Evolutionary conservation across 2,888 invertebrate species (phyloP).

Genomic region (Limenitis camilla): DNA sequence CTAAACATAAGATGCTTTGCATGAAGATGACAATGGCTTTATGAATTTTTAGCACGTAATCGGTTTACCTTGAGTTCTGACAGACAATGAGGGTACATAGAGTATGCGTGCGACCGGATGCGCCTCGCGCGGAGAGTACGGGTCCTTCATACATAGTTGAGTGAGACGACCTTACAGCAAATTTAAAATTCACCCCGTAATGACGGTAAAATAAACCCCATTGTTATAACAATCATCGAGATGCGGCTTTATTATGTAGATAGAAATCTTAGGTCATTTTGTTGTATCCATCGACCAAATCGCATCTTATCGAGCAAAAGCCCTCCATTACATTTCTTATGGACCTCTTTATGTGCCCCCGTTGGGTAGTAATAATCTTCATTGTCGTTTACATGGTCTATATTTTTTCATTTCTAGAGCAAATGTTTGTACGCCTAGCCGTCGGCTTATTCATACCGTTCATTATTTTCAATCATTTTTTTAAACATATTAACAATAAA

Average conservation of each 20-base stretch:
- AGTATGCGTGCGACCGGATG: constrained; percentile 57
- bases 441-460: constrained; percentile 43
- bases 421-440: constrained; percentile 39
- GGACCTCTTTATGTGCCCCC: constrained; percentile 55
- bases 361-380: constrained; percentile 59
- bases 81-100: constrained; percentile 55
- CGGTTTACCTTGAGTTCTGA: constrained; percentile 57
- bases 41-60: constrained; percentile 68
- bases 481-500: too few relatives aligned
- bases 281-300: constrained; percentile 29
- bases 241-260: constrained; percentile 29
- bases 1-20: constrained; percentile 45
- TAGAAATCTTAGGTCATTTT: constrained; percentile 18
- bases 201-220: constrained; percentile 50
- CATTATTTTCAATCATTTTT: constrained; percentile 31
- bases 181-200: constrained; percentile 69
- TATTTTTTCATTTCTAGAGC: constrained; percentile 58
- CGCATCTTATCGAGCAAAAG: constrained; percentile 38
- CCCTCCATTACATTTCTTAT: constrained; percentile 46
- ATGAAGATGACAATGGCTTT: constrained; percentile 53
- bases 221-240: constrained; percentile 51
- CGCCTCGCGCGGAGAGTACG: constrained; percentile 40
- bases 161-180: constrained; percentile 47
- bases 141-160: constrained; percentile 68
- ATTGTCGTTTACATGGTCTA: constrained; percentile 58